Conservation (phyloP, 2,113 vertebrate genomes). For the Dipodomys stephensi region DNA sequence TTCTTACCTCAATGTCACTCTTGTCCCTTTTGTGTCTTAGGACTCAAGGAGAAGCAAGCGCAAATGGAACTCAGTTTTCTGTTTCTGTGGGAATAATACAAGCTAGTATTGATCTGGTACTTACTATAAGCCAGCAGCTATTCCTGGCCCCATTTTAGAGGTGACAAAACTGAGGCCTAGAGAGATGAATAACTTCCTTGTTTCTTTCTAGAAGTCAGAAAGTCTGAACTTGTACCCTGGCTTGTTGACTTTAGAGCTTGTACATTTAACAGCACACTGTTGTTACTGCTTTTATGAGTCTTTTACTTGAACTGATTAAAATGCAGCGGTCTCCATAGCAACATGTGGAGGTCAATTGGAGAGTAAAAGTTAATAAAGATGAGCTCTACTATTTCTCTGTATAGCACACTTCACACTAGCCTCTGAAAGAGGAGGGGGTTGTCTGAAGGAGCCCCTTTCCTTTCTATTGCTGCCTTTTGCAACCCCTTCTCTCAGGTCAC, state of each 20-base stretch:
- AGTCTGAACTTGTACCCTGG: background rate
- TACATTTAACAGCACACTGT: background rate
- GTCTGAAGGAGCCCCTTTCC: background rate
- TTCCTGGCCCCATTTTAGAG: conserved; percentile 27
- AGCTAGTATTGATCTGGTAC: conserved; percentile 9
- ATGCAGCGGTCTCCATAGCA: conserved; percentile 9
- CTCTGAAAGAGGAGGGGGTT: background rate
- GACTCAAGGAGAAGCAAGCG: conserved; percentile 53
- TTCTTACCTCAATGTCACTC: conserved; percentile 54
- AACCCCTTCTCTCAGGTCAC: background rate
- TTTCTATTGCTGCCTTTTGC: background rate
- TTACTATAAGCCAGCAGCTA: background rate
- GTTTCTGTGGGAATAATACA: conserved; percentile 51
- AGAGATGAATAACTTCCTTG: background rate
- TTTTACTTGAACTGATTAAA: conserved; percentile 18
- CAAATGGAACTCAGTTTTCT: conserved; percentile 25
- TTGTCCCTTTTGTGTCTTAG: conserved; percentile 64
- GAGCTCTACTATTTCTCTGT: background rate
- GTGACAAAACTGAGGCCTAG: background rate
- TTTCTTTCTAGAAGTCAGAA: conserved; percentile 1
- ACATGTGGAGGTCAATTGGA: background rate
- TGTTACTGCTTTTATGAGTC: background rate
- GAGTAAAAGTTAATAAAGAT: background rate
- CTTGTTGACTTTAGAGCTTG: background rate
- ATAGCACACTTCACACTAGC: background rate